These are phyloP conservation scores for Diadophis punctatus DNA, from an alignment of 2,113 vertebrate species.

Conservation along the genomic window DNA sequence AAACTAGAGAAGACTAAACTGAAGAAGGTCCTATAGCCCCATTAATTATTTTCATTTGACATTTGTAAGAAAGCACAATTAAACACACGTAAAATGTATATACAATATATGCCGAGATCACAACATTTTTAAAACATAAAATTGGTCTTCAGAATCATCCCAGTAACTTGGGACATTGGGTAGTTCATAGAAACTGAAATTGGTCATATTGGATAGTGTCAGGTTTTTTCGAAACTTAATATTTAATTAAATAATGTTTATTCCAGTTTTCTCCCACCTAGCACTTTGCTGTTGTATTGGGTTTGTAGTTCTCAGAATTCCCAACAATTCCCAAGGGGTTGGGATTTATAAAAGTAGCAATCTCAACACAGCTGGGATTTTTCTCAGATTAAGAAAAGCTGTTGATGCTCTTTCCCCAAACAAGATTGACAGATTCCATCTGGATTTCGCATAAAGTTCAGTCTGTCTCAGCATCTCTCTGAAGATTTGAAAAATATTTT, in stretches of 20 bases:
- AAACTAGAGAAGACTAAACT: neutral
- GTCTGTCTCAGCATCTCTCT: neutral
- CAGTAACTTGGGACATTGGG: neutral
- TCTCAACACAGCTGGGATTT: neutral
- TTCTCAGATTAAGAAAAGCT: neutral
- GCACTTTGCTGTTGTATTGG: neutral
- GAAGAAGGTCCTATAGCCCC: neutral
- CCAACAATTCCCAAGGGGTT: neutral
- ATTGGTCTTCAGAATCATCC: neutral
- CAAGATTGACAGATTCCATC: neutral
- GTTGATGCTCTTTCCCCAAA: neutral
- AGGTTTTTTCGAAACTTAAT: neutral
- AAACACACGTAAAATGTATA: neutral
- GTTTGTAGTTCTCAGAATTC: neutral
- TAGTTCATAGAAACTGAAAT: neutral
- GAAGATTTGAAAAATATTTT: neutral
- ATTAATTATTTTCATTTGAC: neutral
- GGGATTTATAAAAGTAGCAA: neutral
- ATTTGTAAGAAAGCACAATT: neutral
- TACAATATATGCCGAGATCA: neutral
- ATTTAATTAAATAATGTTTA: neutral
- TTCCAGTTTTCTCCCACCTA: neutral
- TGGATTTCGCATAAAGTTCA: neutral
- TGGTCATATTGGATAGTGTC: neutral
- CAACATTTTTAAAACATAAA: neutral